These are phyloP conservation scores for Bos indicus DNA, from an alignment of 2,113 vertebrate species.

Conservation along the genomic window DNA sequence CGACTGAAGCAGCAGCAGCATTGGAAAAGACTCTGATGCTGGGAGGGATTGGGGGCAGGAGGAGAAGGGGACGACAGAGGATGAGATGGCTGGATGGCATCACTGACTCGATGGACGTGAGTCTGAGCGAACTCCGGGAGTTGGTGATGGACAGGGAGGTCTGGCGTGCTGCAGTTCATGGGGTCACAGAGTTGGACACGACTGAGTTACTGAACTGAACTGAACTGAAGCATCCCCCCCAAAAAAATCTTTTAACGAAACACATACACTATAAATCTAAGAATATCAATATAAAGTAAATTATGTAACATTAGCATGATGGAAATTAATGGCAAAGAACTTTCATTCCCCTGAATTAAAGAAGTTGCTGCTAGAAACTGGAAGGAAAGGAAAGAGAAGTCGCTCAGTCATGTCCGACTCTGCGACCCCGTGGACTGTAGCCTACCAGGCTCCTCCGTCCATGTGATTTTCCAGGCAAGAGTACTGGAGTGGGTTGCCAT, in stretches of 20 bases:
- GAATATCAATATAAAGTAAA: not conserved
- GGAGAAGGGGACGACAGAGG: too few relatives aligned
- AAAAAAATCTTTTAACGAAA: not conserved
- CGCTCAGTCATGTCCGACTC: not conserved
- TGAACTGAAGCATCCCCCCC: too few relatives aligned
- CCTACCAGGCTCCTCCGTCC: not conserved
- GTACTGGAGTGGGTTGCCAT: not conserved
- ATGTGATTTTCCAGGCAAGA: not conserved
- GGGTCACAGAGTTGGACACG: too few relatives aligned
- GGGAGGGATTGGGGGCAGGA: too few relatives aligned
- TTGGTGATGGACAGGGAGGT: too few relatives aligned
- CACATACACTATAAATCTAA: not conserved
- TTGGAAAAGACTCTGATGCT: too few relatives aligned
- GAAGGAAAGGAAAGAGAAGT: not conserved
- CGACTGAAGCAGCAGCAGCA: too few relatives aligned
- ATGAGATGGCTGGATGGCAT: too few relatives aligned
- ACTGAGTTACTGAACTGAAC: too few relatives aligned
- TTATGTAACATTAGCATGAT: not conserved
- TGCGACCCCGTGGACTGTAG: not conserved
- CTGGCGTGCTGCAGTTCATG: too few relatives aligned
- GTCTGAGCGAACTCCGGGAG: too few relatives aligned
- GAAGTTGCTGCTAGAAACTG: not conserved
- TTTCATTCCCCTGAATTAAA: not conserved
- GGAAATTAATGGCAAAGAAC: accelerated
- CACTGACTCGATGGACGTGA: too few relatives aligned